Evolutionary conservation across 1,140 invertebrate species (phyloP), one percentile per base, ranked within the genome.

Genomic region (Aphis craccivora): DNA sequence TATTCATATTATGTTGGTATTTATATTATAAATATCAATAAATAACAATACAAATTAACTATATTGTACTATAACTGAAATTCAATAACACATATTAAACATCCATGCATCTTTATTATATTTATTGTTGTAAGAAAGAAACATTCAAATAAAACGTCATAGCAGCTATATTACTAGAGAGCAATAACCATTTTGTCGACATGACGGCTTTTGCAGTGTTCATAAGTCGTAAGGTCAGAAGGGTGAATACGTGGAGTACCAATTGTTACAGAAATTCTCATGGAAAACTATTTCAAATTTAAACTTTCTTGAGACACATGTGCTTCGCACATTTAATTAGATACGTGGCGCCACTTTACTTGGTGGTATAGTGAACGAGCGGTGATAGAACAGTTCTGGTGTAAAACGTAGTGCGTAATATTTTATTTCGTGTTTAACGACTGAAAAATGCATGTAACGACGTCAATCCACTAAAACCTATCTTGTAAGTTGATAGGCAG

Each of bases 211-310:
- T 48, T 48, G 43, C 43, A 87, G n/a, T n/a, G 43, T 87, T 87
- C 25, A 51, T 51, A 22, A 45, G 43, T 25, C 81, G 81, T 35
- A 23, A 87, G 30, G 5, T 8, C 2, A 87, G 11, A 9, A 40
- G 40, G 40, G 18, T 40, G 22, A 87, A 48, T 43, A 22, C 30
- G 43, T 3, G 45, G 30, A 35, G 86, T 22, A 88, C 5, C 20
- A 23, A 51, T 88, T 51, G 25, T 51, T 51, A 22, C 7, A 88
- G 30, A 45, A 48, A 18, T 87, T 87, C 14, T 7, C n/a, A 20
- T 22, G 86, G 86, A 48, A 67, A 88, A 88, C 30, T 88, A 88
- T 88, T 51, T 51, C 86, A 25, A 51, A n/a, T 88, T 87, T 51
- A 88, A 51, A 51, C n/a, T 88, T 88, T 88, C 45, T 8, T 7